Evolutionary conservation across 2,797 vertebrate species (phyloP).

Genomic region (Paedocypris micromegethes): DNA sequence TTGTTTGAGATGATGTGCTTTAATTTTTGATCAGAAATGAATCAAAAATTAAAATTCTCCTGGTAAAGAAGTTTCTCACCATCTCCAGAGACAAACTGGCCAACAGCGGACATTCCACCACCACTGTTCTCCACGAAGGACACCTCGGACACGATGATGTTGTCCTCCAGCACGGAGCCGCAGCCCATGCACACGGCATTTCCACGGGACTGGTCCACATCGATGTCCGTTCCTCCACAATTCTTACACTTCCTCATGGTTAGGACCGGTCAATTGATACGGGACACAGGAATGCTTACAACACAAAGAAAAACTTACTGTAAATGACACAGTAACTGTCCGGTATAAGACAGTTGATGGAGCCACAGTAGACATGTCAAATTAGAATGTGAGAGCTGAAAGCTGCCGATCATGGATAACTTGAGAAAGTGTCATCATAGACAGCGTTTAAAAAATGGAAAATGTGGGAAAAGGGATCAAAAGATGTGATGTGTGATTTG

Average conservation of each 20-base stretch:
- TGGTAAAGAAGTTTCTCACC: conserved; percentile 64
- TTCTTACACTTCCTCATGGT: conserved; percentile 80
- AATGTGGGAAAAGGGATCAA: too few relatives aligned
- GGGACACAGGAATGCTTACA: neutral
- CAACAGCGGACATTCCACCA: conserved; percentile 85
- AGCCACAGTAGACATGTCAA: too few relatives aligned
- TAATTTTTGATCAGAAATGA: neutral
- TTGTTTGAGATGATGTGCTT: too few relatives aligned
- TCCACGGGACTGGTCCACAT: conserved; percentile 87
- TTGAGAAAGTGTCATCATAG: too few relatives aligned
- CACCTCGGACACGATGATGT: conserved; percentile 96
- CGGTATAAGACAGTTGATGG: too few relatives aligned
- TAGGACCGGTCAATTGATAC: neutral
- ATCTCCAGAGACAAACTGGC: conserved; percentile 90
- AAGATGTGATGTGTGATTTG: too few relatives aligned
- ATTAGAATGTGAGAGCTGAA: too few relatives aligned
- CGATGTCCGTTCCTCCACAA: conserved; percentile 86
- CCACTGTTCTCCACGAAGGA: conserved; percentile 92
- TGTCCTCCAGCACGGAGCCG: conserved; percentile 93
- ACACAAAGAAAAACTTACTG: neutral
- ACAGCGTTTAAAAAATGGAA: too few relatives aligned
- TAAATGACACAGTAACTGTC: neutral
- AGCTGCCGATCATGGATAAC: too few relatives aligned
- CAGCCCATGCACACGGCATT: conserved; percentile 89
- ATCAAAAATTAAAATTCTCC: neutral